Percentiles rank a stretch among this genome's conserved stretches.
Conservation (phyloP, 1,140 invertebrate genomes). For the Pogonognathellus flavescens region DNA sequence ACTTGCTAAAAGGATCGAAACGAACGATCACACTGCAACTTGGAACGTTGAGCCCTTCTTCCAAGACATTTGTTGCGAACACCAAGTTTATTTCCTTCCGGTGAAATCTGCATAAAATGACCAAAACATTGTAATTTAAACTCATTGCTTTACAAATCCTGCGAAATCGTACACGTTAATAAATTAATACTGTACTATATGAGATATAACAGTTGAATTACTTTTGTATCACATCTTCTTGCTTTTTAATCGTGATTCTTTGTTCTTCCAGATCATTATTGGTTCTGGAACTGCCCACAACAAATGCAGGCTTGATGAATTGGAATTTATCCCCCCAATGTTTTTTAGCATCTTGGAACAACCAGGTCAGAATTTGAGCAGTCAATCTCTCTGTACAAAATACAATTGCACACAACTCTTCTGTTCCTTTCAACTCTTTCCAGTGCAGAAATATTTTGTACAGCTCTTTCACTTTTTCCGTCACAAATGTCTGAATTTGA, state of each 20-base stretch:
- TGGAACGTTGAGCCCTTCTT: constrained; percentile 60
- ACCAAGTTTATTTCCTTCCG: constrained; percentile 11
- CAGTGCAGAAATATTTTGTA: constrained; percentile 24
- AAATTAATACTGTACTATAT: too few relatives aligned
- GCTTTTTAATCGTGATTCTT: neutral
- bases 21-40: constrained; percentile 66
- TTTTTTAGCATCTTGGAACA: constrained; percentile 74
- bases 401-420: constrained; percentile 80
- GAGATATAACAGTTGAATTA: neutral
- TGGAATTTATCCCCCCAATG: neutral
- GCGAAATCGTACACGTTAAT: too few relatives aligned
- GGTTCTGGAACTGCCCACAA: neutral
- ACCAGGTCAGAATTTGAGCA: constrained; percentile 81
- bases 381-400: constrained; percentile 85
- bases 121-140: too few relatives aligned
- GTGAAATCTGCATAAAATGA: constrained; percentile 1
- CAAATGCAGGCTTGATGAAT: neutral
- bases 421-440: neutral
- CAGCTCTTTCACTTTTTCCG: neutral
- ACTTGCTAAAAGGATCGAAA: constrained; percentile 78
- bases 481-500: neutral
- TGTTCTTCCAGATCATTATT: constrained; percentile 16
- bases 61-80: constrained; percentile 55
- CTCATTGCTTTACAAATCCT: too few relatives aligned
- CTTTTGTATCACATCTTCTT: neutral